Base-by-base conservation (phyloP, 2,113 vertebrate species). In the Jaculus jaculus region DNA sequence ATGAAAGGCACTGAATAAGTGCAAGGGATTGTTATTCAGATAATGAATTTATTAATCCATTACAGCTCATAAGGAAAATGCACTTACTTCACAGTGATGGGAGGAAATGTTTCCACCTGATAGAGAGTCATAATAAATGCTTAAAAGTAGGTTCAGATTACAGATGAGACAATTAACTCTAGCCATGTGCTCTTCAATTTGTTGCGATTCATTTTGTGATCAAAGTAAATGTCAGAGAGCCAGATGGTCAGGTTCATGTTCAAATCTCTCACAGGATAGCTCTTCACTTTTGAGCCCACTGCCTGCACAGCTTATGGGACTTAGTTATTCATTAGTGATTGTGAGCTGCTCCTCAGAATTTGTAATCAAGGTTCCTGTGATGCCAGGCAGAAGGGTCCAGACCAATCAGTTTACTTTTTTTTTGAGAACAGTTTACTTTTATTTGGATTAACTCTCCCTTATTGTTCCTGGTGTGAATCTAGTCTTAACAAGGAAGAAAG, bases 191-290 rank as follows among this genome's bases (percentile, higher is more conserved):
- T 96, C 95, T 95, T 97, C 96, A 96, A 96, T 97, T 97, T 97
- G 95, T 97, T 97, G 96, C 96, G 93, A 97, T 97, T 97, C 96
- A 96, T 97, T 97, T 97, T 95, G 93, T 95, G 96, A 97, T 97
- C 97, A 97, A 97, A 97, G 95, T 94, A 95, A 96, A 85, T 94
- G 7, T 1, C 63, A 60, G 92, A 93, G 93, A 96, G 92, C 94
- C 97, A 97, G 97, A 96, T 97, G 96, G 97, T 96, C 92, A 96
- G 96, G 95, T 97, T 97, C 96, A 96, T 23, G 88, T 96, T 97
- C 94, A 93, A 34, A 84, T 96, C 95, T 92, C 95, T 95, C 84
- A 63, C 91, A 88, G 95, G 90, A 93, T 79, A 95, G 90, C 90
- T 85, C 95, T 90, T 93, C 85, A 61, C 96, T 95, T 95, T 91